Evolutionary conservation across 30 jellyfish, hydroid and myxozoan genomes (phyloP).

Genomic region (Hydractinia echinata): DNA sequence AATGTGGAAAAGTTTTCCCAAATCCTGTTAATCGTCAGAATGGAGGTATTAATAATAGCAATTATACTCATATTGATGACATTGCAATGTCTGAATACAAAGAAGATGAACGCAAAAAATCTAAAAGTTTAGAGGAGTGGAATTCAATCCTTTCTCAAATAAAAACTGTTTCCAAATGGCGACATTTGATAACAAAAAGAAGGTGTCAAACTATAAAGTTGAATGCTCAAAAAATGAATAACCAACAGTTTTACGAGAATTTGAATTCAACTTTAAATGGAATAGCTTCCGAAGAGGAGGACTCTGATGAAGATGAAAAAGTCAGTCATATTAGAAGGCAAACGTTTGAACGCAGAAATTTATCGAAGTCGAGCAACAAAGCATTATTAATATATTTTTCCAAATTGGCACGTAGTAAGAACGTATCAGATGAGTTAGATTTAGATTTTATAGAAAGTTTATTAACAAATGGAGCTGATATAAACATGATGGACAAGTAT

Average conservation of each 20-base stretch:
- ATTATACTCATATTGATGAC: too few species aligned
- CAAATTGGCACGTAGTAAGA: conserved; percentile 47
- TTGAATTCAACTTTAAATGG: conserved; percentile 57
- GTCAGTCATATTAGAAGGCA: neutral
- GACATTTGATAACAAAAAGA: conserved; percentile 42
- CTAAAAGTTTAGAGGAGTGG: conserved; percentile 34
- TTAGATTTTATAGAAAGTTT: conserved; percentile 65
- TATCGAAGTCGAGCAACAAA: conserved; percentile 35
- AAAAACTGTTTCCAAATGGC: conserved; percentile 48
- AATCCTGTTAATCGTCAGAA: too few species aligned
- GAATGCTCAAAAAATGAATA: neutral
- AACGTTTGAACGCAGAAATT: neutral
- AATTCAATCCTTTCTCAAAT: conserved; percentile 24
- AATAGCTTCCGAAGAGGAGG: conserved; percentile 53
- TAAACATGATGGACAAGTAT: conserved; percentile 54
- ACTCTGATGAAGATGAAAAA: conserved; percentile 44
- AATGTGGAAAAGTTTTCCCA: too few species aligned
- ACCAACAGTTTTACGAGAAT: conserved; percentile 29
- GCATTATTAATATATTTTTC: conserved; percentile 63
- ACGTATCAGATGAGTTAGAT: conserved; percentile 48
- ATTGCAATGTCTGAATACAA: too few species aligned
- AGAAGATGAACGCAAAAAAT: neutral
- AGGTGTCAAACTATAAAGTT: conserved; percentile 4
- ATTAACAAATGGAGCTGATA: conserved; percentile 68
- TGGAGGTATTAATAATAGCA: too few species aligned